phyloP scores from a whole-genome alignment of 2,113 vertebrate genomes.

The Turnix velox region DNA sequence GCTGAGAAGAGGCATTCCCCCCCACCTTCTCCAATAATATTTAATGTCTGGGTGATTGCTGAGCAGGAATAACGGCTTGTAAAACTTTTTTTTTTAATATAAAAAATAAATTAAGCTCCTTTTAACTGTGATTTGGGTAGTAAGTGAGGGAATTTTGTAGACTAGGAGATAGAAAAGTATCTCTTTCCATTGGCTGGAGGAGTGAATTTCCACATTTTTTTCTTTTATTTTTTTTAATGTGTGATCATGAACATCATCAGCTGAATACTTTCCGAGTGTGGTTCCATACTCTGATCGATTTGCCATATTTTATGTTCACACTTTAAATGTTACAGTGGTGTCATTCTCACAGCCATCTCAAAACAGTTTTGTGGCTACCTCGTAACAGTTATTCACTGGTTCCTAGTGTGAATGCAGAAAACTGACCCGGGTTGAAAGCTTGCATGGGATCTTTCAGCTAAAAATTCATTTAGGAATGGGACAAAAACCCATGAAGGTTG shows the following conservation, averaged over 20 bases:
- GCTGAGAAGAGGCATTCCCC: slow-evolving; percentile 17
- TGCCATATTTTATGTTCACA: slow-evolving; percentile 52
- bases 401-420: slow-evolving; percentile 1
- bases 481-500: background rate
- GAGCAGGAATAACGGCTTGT: slow-evolving; percentile 29
- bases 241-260: slow-evolving; percentile 7
- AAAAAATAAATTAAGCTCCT: slow-evolving; percentile 1
- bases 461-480: background rate
- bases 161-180: slow-evolving; percentile 16
- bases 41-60: slow-evolving; percentile 51
- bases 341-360: slow-evolving; percentile 27
- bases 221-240: background rate
- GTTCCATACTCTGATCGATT: slow-evolving; percentile 47
- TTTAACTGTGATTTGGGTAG: background rate
- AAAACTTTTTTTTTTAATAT: background rate
- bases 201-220: slow-evolving; percentile 33
- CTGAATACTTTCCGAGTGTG: slow-evolving; percentile 40
- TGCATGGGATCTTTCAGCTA: background rate
- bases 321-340: slow-evolving; percentile 30
- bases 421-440: background rate
- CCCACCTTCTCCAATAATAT: background rate
- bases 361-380: slow-evolving; percentile 4
- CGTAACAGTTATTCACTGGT: background rate
- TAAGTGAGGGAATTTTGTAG: slow-evolving; percentile 22
- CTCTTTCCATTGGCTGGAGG: background rate